phyloP scores from a whole-genome alignment of 2,113 vertebrate species.

The Notechis scutatus region DNA sequence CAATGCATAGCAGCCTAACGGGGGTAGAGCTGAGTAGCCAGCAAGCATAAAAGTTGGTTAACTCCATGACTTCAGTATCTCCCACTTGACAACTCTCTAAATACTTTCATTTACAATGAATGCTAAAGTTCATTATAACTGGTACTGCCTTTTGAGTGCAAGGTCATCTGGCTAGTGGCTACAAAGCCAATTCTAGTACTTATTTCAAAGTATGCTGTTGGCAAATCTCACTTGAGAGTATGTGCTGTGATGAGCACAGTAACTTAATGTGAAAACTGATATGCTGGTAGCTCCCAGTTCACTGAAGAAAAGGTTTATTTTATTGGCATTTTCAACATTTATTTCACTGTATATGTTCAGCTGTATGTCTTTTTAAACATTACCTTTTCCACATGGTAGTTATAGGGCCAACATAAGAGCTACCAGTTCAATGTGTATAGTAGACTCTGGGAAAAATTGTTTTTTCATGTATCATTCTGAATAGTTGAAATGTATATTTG shows the following conservation, averaged over 20 bases:
- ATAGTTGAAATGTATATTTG: slow-evolving; percentile 96
- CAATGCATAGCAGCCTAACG: slow-evolving; percentile 73
- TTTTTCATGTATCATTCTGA: slow-evolving; percentile 88
- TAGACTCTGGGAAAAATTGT: slow-evolving; percentile 73
- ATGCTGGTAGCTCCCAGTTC: slow-evolving; percentile 66
- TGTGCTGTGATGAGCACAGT: slow-evolving; percentile 65
- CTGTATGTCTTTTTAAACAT: slow-evolving; percentile 66
- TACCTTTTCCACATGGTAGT: slow-evolving; percentile 69
- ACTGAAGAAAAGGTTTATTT: slow-evolving; percentile 63
- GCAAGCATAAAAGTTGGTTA: slow-evolving; percentile 63
- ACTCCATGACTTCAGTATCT: fast-evolving
- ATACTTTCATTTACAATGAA: slow-evolving; percentile 50
- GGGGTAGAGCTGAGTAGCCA: slow-evolving; percentile 82
- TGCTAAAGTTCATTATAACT: slow-evolving; percentile 51
- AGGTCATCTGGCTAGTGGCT: slow-evolving; percentile 35
- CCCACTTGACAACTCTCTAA: slow-evolving; percentile 44
- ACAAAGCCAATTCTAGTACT: slow-evolving; percentile 29
- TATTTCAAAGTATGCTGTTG: slow-evolving; percentile 36
- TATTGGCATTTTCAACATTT: slow-evolving; percentile 63
- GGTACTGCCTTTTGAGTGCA: slow-evolving; percentile 59
- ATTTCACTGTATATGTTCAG: slow-evolving; percentile 67
- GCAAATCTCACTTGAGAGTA: slow-evolving; percentile 44
- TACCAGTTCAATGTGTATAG: slow-evolving; percentile 76
- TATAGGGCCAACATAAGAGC: slow-evolving; percentile 68
- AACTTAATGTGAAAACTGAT: slow-evolving; percentile 65